Percentiles rank a stretch among this genome's conserved stretches.
phyloP scores from a whole-genome alignment of 2,888 invertebrate genomes.

The Cerastis leucographa region DNA sequence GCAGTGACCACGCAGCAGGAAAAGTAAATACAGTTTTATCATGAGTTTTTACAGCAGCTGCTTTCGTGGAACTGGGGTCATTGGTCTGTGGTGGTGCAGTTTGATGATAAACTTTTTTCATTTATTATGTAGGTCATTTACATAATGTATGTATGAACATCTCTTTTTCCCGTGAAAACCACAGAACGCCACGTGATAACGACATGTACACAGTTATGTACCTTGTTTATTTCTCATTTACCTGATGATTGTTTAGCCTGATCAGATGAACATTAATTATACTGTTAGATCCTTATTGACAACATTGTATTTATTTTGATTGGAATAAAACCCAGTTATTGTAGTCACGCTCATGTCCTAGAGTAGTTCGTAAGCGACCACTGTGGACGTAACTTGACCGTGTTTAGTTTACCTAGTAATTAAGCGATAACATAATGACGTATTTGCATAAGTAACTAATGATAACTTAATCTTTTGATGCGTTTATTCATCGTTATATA shows the following conservation, averaged over 20 bases:
- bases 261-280: background rate
- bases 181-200: background rate
- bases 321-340: background rate
- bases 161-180: background rate
- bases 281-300: background rate
- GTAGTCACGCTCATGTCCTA: background rate
- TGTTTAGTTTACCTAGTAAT: background rate
- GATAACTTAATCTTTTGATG: slow-evolving; percentile 8
- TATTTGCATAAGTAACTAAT: background rate
- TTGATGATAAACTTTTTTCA: background rate
- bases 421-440: background rate
- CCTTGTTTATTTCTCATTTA: background rate
- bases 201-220: background rate
- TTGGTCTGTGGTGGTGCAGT: background rate
- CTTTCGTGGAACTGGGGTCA: slow-evolving; percentile 33
- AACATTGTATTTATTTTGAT: background rate
- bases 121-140: background rate
- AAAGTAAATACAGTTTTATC: slow-evolving; percentile 17
- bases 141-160: background rate
- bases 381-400: background rate
- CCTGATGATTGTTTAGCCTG: background rate
- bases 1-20: slow-evolving; percentile 43
- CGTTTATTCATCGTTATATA: slow-evolving; percentile 1
- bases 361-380: background rate
- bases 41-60: slow-evolving; percentile 18